phyloP scores from a whole-genome alignment of 2,888 invertebrate species.

The Aporophyla nigra region DNA sequence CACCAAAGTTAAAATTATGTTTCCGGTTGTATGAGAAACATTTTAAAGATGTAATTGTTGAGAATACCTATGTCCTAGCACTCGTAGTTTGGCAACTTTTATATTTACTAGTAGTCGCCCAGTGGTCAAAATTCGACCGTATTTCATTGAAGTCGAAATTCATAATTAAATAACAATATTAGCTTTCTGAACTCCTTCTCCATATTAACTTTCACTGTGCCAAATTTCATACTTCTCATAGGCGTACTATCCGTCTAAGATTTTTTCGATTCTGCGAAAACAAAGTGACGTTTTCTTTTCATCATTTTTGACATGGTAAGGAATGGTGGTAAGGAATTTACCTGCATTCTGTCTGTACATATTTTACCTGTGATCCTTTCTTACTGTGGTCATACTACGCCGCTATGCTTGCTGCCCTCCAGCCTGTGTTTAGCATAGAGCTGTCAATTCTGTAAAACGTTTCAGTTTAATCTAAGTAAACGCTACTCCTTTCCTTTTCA shows the following conservation, averaged over 20 bases:
- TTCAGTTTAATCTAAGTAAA: neutral
- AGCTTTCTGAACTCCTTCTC: no score
- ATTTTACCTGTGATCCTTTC: no score
- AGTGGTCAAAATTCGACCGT: no score
- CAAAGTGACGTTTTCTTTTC: neutral
- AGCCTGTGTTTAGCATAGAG: neutral
- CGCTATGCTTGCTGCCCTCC: neutral
- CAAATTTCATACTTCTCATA: no score
- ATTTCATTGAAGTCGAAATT: no score
- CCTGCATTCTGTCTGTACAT: neutral
- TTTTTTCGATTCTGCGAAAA: neutral
- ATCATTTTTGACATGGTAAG: neutral
- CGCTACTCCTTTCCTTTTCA: neutral
- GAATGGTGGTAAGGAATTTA: neutral
- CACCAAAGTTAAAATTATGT: neutral
- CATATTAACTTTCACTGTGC: no score
- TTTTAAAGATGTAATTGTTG: neutral
- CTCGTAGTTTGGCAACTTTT: no score
- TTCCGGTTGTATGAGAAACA: neutral
- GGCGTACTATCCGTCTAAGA: no score
- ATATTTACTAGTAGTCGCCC: neutral
- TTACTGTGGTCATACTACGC: neutral
- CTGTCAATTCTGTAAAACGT: no score
- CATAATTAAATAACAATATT: no score
- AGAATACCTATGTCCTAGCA: neutral